These are phyloP conservation scores for Andrena bucephala DNA, from an alignment of 2,888 invertebrate genomes.

Conservation along the genomic window DNA sequence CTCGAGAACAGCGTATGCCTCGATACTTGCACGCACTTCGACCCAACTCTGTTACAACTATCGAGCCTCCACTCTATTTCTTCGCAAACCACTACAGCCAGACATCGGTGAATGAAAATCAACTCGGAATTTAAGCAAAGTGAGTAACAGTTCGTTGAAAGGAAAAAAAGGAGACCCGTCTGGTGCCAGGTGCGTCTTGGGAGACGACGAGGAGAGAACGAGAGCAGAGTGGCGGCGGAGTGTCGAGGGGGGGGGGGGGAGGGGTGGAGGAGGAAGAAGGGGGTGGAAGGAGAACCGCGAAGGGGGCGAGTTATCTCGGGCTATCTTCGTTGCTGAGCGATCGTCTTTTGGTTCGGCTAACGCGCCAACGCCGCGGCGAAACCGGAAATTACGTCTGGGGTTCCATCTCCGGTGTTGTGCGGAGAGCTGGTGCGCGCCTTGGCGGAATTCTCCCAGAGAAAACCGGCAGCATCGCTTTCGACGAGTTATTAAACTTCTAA, in stretches of 20 bases:
- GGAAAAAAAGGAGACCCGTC: not conserved
- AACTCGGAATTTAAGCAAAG: not conserved
- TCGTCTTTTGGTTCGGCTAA: slow-evolving; percentile 83
- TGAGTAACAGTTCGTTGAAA: not conserved
- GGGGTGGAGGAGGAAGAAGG: not conserved
- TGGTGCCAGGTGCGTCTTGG: slow-evolving; percentile 23
- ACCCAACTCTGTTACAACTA: no score
- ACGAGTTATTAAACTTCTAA: slow-evolving; percentile 80
- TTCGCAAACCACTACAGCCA: no score
- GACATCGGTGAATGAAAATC: no score
- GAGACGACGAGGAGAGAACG: not conserved
- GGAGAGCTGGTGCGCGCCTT: slow-evolving; percentile 76
- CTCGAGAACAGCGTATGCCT: no score
- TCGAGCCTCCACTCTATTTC: no score
- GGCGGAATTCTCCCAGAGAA: slow-evolving; percentile 72
- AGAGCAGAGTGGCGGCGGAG: not conserved
- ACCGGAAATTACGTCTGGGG: slow-evolving; percentile 84
- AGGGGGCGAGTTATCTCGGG: slow-evolving; percentile 70
- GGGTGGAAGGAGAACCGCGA: slow-evolving; percentile 51
- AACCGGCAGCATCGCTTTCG: slow-evolving; percentile 51
- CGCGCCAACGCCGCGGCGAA: slow-evolving; percentile 76
- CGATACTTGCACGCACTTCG: no score
- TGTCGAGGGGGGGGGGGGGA: not conserved
- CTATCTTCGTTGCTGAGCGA: slow-evolving; percentile 78
- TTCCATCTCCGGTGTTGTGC: slow-evolving; percentile 84